Evolutionary conservation across 1,140 invertebrate species (phyloP).

Genomic region (Gryon sp.): DNA sequence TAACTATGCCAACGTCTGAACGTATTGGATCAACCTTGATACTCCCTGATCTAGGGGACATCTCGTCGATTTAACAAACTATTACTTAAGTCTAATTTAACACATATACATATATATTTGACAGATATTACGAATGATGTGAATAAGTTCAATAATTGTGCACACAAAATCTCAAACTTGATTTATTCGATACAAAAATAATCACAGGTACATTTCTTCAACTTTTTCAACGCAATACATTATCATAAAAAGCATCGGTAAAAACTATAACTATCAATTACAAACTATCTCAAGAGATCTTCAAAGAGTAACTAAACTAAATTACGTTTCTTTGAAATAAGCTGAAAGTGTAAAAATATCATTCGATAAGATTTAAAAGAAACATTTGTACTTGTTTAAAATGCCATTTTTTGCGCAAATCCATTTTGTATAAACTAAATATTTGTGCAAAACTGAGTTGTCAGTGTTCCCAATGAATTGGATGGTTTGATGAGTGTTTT

Average conservation of each 20-base stretch:
- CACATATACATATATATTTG: constrained; percentile 42
- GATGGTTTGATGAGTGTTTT: not conserved
- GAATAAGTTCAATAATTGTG: constrained; percentile 28
- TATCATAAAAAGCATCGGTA: too few relatives aligned
- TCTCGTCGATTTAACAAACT: constrained; percentile 56
- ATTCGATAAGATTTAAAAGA: too few relatives aligned
- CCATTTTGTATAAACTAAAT: constrained; percentile 22
- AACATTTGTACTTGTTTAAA: too few relatives aligned
- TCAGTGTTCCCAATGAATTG: not conserved
- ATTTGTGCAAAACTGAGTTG: constrained; percentile 17
- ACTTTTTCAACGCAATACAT: too few relatives aligned
- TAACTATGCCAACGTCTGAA: constrained; percentile 52
- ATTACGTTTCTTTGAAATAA: too few relatives aligned
- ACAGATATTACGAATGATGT: constrained; percentile 12
- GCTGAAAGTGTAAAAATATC: too few relatives aligned
- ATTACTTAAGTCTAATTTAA: constrained; percentile 65
- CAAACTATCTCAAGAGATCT: too few relatives aligned
- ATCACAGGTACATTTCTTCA: constrained; percentile 28
- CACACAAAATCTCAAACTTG: constrained; percentile 30
- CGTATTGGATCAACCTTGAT: constrained; percentile 70
- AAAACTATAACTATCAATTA: too few relatives aligned
- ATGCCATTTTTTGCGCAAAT: too few relatives aligned
- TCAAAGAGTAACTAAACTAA: too few relatives aligned
- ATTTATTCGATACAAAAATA: constrained; percentile 22
- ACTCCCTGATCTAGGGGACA: constrained; percentile 58